These are phyloP conservation scores for Hanleya hanleyi DNA, from an alignment of 2,888 invertebrate genomes.

Conservation along the genomic window DNA sequence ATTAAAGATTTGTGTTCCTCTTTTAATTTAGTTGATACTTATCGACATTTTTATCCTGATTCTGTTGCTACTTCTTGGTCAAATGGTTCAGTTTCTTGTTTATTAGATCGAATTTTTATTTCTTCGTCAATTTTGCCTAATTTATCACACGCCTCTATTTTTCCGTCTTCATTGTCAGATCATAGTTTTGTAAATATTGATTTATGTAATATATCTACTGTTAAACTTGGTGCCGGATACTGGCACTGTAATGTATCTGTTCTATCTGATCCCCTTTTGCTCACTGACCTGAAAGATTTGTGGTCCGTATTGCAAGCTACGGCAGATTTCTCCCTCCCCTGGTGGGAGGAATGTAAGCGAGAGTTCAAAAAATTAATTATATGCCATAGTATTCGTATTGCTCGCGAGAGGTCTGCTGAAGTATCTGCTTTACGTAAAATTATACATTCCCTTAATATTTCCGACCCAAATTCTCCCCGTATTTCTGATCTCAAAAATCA, in stretches of 20 bases:
- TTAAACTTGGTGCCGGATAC: slow-evolving; percentile 1
- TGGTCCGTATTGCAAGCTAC: neutral
- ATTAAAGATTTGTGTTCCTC: neutral
- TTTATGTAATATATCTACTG: neutral
- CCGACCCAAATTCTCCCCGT: neutral
- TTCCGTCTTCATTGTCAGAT: slow-evolving; percentile 3
- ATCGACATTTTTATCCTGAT: neutral
- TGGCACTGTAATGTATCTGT: slow-evolving; percentile 15
- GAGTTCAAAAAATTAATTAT: neutral
- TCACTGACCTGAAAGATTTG: neutral
- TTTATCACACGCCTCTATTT: neutral
- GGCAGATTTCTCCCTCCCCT: neutral
- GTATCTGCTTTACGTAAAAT: neutral
- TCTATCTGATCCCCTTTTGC: neutral
- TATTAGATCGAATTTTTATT: slow-evolving; percentile 13
- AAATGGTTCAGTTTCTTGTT: neutral
- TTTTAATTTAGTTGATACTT: slow-evolving; percentile 9
- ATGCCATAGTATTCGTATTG: neutral
- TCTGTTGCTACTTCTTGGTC: neutral
- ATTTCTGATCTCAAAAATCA: neutral
- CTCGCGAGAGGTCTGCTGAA: neutral
- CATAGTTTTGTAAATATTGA: slow-evolving; percentile 3
- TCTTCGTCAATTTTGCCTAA: neutral
- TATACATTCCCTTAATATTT: neutral
- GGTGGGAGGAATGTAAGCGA: neutral